Base-by-base conservation (phyloP, 1,140 invertebrate species). In the Drosophila mojavensis region DNA sequence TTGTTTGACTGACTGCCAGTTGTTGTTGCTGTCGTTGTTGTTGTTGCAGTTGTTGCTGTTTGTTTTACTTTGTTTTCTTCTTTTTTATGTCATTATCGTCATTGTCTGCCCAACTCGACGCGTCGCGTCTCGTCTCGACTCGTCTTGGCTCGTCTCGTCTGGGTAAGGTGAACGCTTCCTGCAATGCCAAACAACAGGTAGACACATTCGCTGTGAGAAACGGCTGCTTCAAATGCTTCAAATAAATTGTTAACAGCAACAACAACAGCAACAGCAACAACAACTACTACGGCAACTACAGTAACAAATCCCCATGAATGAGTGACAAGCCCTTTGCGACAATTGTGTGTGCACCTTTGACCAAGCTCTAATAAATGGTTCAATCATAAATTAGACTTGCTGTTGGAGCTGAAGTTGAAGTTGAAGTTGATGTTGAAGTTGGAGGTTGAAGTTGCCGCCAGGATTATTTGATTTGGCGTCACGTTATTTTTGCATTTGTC, bases 401-500 rank as follows among this genome's bases (percentile, higher is more conserved):
- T 62, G 41, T 45, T 55, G 43, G 50, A 20, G 30, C 56, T 53
- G 58, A 56, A 41, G 74, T 78, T 70, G 47, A 75, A 56, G 62
- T 79, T 61, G 47, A 24, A 41, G 74, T 71, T 70, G 47, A 75
- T 51, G 62, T 79, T 61, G 47, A 24, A 1, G 20, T 24, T 60
- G 53, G 61, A 56, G 47, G 74, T 78, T 70, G 47, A 75, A 56
- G 62, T 79, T 61, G 47, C 53, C 50, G 47, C 48, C 61, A 54
- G 61, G 60, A 75, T 51, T 33, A 28, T 65, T 24, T 75, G 30
- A 26, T 58, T 88, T 78, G 67, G 64, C 78, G 77, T 89, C 85
- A 89, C 84, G 84, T 84, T 90, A 89, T 89, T 89, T 89, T 54
- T 71, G 80, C 84, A 89, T 89, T 89, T 89, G 84, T 89, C 84